Evolutionary conservation across 30 jellyfish, hydroid and myxozoan genomes (phyloP), one percentile per base, ranked within the genome.

Genomic region (Turritopsis rubra): DNA sequence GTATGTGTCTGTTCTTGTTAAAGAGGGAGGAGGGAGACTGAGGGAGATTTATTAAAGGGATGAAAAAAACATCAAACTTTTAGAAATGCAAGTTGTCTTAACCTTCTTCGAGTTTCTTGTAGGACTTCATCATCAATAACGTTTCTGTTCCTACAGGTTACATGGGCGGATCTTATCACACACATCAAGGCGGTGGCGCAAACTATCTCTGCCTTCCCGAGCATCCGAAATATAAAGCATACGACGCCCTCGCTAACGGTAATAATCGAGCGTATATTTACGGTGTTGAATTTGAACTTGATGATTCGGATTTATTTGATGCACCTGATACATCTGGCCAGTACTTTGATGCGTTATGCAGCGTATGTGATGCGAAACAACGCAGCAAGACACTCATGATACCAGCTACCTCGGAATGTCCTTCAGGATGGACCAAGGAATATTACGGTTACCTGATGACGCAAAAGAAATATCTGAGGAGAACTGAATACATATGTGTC

Each of bases 401-500:
- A 25, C 99, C 99, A 1, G 99, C 96, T 21, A 68, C 86, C 28
- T 71, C 82, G 19, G 75, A 79, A 18, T 94, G 99, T 71, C 99
- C 99, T 1, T 24, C 26, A 17, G 95, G 90, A 0, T 94, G 99
- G 99, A 73, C 75, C 31, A 75, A 74, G 53, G 99, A 94, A 31
- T 94, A 89, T 66, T 29, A 84, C n/a, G 99, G 99, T 5, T 94
- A 84, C 77, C 19, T 68, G 19, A 94, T 94, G 99, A 92, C 99
- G n/a, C 99, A 95, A 21, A 79, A 73, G 80, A 86, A 77, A 75
- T 79, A 75, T 21, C 74, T 89, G 18, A 79, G 80, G 27, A 81
- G 99, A 22, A 94, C 99, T n/a, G 99, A 94, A 75, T 94, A 84
- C 65, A 94, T 94, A 31, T 94, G 99, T 52, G 99, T 94, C 52